Base-by-base conservation (phyloP, 2,888 invertebrate species). In the Desoria tigrina region DNA sequence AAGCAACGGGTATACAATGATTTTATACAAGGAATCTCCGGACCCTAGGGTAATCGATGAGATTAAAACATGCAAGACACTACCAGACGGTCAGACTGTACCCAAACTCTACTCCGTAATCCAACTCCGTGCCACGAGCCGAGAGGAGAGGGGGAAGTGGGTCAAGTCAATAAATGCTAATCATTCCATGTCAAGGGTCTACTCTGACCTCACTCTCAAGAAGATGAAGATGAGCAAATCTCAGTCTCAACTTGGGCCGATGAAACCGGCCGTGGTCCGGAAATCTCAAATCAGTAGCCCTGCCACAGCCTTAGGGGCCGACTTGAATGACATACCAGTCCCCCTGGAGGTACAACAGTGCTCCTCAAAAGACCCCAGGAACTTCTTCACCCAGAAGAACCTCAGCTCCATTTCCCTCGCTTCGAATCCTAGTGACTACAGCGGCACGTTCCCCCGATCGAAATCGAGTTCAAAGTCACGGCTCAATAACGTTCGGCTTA, bases 131-230 rank as follows among this genome's bases (percentile, higher is more conserved):
- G 83, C 84, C 3, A 78, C 82, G 2, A 80, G 79, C 14, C 74
- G 74, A 1, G 83, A 82, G 53, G 84, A 84, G 65, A 82, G 82
- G 74, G 81, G 81, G 26, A 81, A 80, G 45, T 84, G 84, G 84
- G 82, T 84, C 27, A 78, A 79, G 64, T 80, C 81, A 65, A 81
- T 83, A 2, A 66, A 67, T n/a, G 68, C 72, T 42, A 74, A 75
- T 42, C 70, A 68, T 56, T 75, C 75, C 7, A 62, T 67, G 39
- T 66, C 70, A 2, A 42, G 66, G 24, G 74, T 73, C 51, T 75
- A 75, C 62, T 68, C 70, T n/a, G 66, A 72, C 11, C 59, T 75
- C 1, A 67, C 73, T 2, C 51, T 68, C 23, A 75, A 73, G 61
- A 75, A 75, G 42, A 56, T 63, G 9, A 66, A 68, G 58, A 61